Evolutionary conservation across 2,113 vertebrate genomes (phyloP).

Genomic region (Equus przewalskii): DNA sequence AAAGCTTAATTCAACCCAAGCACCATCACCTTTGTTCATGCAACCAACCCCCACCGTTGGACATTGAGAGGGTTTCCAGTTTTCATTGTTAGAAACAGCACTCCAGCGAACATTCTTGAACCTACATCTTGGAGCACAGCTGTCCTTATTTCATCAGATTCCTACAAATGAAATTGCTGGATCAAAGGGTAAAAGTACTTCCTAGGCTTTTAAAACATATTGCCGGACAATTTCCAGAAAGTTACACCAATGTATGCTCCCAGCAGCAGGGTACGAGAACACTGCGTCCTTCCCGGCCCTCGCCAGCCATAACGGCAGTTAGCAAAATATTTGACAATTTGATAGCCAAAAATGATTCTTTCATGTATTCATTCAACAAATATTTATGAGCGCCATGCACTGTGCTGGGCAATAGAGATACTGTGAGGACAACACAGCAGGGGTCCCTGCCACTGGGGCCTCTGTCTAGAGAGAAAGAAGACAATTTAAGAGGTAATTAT

Average conservation of each 20-base stretch:
- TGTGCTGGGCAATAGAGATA: not conserved
- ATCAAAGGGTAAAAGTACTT: constrained; percentile 13
- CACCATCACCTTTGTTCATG: not conserved
- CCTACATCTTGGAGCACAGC: not conserved
- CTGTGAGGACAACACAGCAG: not conserved
- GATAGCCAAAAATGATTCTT: not conserved
- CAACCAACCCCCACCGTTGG: not conserved
- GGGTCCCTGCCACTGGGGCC: not conserved
- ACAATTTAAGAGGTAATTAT: not conserved
- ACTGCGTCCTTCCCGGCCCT: not conserved
- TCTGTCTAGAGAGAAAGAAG: not conserved
- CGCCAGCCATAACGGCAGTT: not conserved
- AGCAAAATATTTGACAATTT: not conserved
- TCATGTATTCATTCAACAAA: not conserved
- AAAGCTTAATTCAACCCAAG: not conserved
- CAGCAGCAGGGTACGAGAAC: not conserved
- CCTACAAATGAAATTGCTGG: not conserved
- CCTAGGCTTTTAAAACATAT: not conserved
- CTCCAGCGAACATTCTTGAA: not conserved
- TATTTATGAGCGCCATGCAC: not conserved
- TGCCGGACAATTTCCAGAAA: not conserved
- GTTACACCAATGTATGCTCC: not conserved
- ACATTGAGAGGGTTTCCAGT: not conserved
- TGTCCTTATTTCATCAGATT: constrained; percentile 3
- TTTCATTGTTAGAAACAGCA: not conserved